Evolutionary conservation across 2,888 invertebrate genomes (phyloP).

Genomic region (Myathropa florea): DNA sequence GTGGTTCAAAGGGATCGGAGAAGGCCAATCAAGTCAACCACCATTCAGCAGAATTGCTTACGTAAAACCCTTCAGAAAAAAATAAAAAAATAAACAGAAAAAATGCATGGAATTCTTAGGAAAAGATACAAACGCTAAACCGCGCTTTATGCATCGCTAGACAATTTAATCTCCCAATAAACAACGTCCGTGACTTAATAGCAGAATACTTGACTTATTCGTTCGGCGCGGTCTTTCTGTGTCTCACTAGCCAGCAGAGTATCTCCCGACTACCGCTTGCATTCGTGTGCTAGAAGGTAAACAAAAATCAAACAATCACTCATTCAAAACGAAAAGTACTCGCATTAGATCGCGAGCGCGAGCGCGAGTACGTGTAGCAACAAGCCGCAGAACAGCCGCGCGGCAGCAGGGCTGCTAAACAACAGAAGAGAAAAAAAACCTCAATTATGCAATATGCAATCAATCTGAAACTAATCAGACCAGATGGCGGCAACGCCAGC

Average conservation of each 20-base stretch:
- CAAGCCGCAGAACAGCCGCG: slow-evolving; percentile 23
- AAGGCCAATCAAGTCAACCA: slow-evolving; percentile 17
- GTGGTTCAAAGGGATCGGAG: not conserved
- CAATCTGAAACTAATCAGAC: slow-evolving; percentile 69
- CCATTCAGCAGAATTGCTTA: slow-evolving; percentile 16
- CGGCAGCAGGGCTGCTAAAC: not conserved
- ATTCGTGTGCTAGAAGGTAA: slow-evolving; percentile 14
- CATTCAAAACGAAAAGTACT: slow-evolving; percentile 48
- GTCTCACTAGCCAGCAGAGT: no score
- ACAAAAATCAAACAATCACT: slow-evolving; percentile 36
- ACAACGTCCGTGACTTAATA: slow-evolving; percentile 60
- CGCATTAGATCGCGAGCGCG: slow-evolving; percentile 13
- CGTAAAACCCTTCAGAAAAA: slow-evolving; percentile 13
- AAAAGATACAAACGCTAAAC: slow-evolving; percentile 1
- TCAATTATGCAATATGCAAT: slow-evolving; percentile 68
- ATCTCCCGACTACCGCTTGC: not conserved
- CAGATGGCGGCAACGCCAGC: slow-evolving; percentile 53
- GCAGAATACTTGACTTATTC: slow-evolving; percentile 15
- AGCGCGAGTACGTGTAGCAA: slow-evolving; percentile 2
- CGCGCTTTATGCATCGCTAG: slow-evolving; percentile 56
- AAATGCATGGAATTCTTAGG: slow-evolving; percentile 3
- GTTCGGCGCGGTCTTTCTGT: slow-evolving; percentile 10
- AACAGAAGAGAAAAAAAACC: slow-evolving; percentile 1
- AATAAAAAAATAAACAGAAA: not conserved
- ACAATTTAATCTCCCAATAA: slow-evolving; percentile 58